phyloP scores from a whole-genome alignment of 2,888 invertebrate genomes.

The Selenia dentaria region DNA sequence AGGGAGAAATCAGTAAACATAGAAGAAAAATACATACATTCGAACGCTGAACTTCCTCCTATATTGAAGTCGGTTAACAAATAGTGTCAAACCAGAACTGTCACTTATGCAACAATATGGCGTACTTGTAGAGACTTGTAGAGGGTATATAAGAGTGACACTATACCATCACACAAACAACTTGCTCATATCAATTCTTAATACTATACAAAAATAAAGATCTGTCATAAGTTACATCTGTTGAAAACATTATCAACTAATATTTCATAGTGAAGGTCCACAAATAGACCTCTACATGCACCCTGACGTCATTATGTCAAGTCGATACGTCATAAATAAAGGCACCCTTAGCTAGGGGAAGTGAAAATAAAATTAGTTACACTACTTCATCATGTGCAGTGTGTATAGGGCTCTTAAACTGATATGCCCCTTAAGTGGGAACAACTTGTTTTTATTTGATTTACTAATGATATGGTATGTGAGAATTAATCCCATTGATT shows the following conservation, averaged over 20 bases:
- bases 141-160: too few species aligned
- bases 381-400: constrained; percentile 44
- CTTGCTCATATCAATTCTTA: too few species aligned
- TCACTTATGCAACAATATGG: too few species aligned
- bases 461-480: constrained; percentile 14
- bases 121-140: too few species aligned
- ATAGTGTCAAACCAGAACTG: too few species aligned
- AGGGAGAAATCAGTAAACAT: too few species aligned
- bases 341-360: constrained; percentile 37
- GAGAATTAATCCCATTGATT: too few species aligned
- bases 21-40: too few species aligned
- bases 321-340: constrained; percentile 46
- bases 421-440: constrained; percentile 27
- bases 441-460: constrained; percentile 32
- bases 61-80: too few species aligned
- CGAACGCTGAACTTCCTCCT: too few species aligned
- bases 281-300: constrained; percentile 23
- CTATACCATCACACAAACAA: too few species aligned
- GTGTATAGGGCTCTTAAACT: constrained; percentile 34
- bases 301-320: constrained; percentile 41
- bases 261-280: constrained; percentile 6
- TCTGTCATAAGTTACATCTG: constrained; percentile 14
- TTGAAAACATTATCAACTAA: constrained; percentile 1
- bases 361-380: constrained; percentile 61
- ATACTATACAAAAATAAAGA: too few species aligned